Evolutionary conservation across 2,888 invertebrate species (phyloP).

Genomic region (Cataglyphis rosenhaueri): DNA sequence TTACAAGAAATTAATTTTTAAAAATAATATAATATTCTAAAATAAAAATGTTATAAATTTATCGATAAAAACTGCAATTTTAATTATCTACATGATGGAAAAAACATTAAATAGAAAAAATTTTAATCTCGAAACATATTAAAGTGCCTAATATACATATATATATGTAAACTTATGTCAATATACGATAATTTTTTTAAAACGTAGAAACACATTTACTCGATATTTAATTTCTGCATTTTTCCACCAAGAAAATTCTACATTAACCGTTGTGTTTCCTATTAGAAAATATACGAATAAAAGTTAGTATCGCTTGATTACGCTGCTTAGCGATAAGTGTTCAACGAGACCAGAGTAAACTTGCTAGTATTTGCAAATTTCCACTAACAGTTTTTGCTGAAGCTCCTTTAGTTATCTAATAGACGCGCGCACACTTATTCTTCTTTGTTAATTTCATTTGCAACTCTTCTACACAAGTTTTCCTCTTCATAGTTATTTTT

Average conservation of each 20-base stretch:
- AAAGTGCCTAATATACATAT: background rate
- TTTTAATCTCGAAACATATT: background rate
- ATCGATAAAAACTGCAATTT: background rate
- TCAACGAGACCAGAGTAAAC: conserved; percentile 30
- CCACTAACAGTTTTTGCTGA: background rate
- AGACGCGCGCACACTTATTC: conserved; percentile 5
- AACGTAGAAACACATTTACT: background rate
- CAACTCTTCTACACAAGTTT: conserved; percentile 3
- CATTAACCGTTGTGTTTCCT: background rate
- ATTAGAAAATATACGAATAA: conserved; percentile 17
- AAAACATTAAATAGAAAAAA: background rate
- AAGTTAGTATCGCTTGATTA: conserved; percentile 33
- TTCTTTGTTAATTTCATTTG: background rate
- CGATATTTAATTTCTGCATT: background rate
- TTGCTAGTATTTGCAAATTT: conserved; percentile 16
- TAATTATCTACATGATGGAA: background rate
- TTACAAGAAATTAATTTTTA: background rate
- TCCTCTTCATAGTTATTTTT: background rate
- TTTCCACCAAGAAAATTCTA: background rate
- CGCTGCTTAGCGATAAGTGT: conserved; percentile 14
- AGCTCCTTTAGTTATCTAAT: background rate
- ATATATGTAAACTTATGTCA: background rate
- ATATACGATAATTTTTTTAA: background rate
- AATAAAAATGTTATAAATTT: background rate
- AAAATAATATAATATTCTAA: background rate